Conservation (phyloP, 2,888 invertebrate species). For the Mongoloraphidia duomilia region DNA sequence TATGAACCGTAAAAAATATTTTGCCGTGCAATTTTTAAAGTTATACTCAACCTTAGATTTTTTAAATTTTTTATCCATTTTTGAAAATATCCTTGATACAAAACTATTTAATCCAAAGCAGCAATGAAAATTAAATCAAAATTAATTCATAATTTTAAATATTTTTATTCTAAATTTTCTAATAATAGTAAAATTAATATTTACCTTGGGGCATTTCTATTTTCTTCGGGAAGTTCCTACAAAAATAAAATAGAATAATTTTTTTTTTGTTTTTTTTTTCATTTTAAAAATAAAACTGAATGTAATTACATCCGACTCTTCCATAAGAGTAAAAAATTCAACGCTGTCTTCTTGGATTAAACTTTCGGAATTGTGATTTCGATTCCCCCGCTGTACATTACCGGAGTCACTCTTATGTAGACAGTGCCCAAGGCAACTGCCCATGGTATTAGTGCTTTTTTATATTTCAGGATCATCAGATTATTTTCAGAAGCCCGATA, state of each 20-base stretch:
- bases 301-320: background rate
- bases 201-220: no score
- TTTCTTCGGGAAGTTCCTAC: no score
- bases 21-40: background rate
- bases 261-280: no score
- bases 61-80: slow-evolving; percentile 4
- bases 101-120: slow-evolving; percentile 2
- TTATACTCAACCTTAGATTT: slow-evolving; percentile 1
- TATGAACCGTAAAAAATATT: background rate
- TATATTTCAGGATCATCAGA: background rate
- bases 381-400: background rate
- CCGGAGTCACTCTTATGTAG: slow-evolving; percentile 23
- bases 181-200: no score
- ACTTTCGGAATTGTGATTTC: background rate
- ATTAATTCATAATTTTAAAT: no score
- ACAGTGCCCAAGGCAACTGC: slow-evolving; percentile 35
- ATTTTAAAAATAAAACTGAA: no score
- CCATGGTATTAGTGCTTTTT: slow-evolving; percentile 22
- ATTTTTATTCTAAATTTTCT: no score
- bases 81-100: slow-evolving; percentile 3
- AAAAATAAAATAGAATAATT: no score
- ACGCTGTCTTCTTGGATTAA: slow-evolving; percentile 4
- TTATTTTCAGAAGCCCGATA: slow-evolving; percentile 22
- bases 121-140: background rate
- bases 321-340: slow-evolving; percentile 5